These are phyloP conservation scores for Mayetiola destructor DNA, from an alignment of 2,888 invertebrate genomes.

Conservation along the genomic window DNA sequence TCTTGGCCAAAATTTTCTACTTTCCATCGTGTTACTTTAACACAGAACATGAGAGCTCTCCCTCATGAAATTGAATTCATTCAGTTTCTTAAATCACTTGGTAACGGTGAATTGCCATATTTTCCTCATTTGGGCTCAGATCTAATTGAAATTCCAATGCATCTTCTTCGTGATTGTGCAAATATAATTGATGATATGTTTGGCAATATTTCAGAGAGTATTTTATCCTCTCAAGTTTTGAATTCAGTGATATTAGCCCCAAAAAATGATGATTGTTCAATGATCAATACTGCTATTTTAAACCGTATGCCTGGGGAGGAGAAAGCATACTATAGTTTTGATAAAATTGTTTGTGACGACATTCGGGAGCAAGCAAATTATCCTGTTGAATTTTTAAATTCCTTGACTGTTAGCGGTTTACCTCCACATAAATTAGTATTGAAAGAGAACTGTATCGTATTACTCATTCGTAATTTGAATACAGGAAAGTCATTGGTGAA, in stretches of 20 bases:
- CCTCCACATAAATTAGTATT: slow-evolving; percentile 16
- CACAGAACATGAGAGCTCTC: slow-evolving; percentile 15
- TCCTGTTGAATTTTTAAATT: slow-evolving; percentile 16
- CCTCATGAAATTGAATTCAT: slow-evolving; percentile 15
- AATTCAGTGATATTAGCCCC: slow-evolving; percentile 14
- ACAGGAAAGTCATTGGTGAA: slow-evolving; percentile 15
- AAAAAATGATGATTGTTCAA: slow-evolving; percentile 5
- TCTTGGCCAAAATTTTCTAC: not conserved
- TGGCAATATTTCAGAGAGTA: slow-evolving; percentile 12
- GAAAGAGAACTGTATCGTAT: slow-evolving; percentile 15
- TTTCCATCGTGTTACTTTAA: slow-evolving; percentile 12
- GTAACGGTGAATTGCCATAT: not conserved
- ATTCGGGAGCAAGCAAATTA: not conserved
- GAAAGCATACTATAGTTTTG: slow-evolving; percentile 13
- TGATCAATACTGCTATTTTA: not conserved
- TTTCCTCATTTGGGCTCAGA: not conserved
- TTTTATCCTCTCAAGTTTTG: not conserved
- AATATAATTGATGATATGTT: slow-evolving; percentile 11
- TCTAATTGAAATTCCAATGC: slow-evolving; percentile 7
- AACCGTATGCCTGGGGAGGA: not conserved
- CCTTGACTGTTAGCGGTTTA: slow-evolving; percentile 15
- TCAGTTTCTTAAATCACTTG: slow-evolving; percentile 13
- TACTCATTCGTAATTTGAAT: slow-evolving; percentile 16
- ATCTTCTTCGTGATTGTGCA: slow-evolving; percentile 1
- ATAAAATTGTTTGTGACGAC: slow-evolving; percentile 11